phyloP scores from a whole-genome alignment of 2,797 vertebrate species.

The Xenentodon cancila region DNA sequence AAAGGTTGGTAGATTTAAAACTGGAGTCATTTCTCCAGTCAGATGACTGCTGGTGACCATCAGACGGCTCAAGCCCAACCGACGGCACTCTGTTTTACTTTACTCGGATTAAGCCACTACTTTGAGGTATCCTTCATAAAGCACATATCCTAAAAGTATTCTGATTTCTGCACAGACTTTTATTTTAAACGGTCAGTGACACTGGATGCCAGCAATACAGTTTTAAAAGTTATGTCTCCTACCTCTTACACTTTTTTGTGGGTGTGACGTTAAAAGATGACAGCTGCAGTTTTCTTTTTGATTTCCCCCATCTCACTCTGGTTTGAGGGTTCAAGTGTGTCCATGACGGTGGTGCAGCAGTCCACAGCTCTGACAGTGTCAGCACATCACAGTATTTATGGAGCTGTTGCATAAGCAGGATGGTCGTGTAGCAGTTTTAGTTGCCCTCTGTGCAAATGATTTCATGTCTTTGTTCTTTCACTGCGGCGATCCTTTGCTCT shows the following conservation, averaged over 20 bases:
- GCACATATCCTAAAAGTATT: constrained; percentile 29
- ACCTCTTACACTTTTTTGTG: constrained; percentile 66
- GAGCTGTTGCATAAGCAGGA: constrained; percentile 3
- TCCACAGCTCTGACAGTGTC: constrained; percentile 13
- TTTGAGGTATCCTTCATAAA: constrained; percentile 3
- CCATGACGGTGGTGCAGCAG: neutral
- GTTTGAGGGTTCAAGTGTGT: constrained; percentile 22
- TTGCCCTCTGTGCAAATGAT: constrained; percentile 25
- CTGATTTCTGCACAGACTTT: constrained; percentile 25
- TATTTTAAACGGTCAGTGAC: constrained; percentile 48
- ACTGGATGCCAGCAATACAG: constrained; percentile 72
- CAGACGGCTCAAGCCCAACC: constrained; percentile 48
- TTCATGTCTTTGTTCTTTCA: constrained; percentile 19
- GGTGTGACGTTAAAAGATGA: constrained; percentile 41
- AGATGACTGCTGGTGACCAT: constrained; percentile 2
- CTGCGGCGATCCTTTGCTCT: constrained; percentile 31
- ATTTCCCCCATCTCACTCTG: constrained; percentile 1
- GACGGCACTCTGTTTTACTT: constrained; percentile 2
- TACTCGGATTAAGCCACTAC: neutral
- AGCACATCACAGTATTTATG: neutral
- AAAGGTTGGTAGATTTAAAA: no score
- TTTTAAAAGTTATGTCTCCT: constrained; percentile 68
- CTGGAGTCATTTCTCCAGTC: no score
- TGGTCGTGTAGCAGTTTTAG: constrained; percentile 25
- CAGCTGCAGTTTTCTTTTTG: constrained; percentile 23